A percentile compares a stretch with the other conserved stretches of the same genome.
Conservation (phyloP, 2,797 vertebrate species). For the Loris lydekkerianus region DNA sequence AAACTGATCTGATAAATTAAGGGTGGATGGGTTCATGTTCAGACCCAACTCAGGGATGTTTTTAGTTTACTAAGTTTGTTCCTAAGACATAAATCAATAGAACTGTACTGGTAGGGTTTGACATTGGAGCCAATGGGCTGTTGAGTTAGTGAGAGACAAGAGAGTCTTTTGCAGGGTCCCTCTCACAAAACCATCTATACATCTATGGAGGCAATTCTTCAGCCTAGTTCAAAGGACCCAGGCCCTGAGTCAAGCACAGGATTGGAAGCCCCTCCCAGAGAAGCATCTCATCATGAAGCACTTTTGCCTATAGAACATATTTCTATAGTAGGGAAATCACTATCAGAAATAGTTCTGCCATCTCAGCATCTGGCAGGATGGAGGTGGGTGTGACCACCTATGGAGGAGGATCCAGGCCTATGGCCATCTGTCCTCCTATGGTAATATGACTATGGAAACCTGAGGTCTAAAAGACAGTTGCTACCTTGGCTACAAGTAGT, state of each 20-base stretch:
- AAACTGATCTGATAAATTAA: constrained; percentile 18
- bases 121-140: not conserved
- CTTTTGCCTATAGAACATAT: not conserved
- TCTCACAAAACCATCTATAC: not conserved
- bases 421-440: not conserved
- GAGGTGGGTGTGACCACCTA: not conserved
- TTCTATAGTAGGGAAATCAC: not conserved
- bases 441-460: not conserved
- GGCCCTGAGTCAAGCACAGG: not conserved
- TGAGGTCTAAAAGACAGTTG: not conserved
- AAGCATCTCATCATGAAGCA: not conserved
- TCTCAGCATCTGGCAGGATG: not conserved
- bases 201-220: not conserved
- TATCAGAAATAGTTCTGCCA: constrained; percentile 30
- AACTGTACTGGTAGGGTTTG: not conserved
- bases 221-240: constrained; percentile 24
- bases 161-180: not conserved
- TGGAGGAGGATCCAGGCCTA: not conserved
- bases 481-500: not conserved
- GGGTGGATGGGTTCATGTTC: constrained; percentile 8
- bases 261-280: not conserved
- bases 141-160: not conserved
- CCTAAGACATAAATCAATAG: not conserved
- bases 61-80: constrained; percentile 46
- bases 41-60: not conserved